phyloP scores from a whole-genome alignment of 2,888 invertebrate genomes.

The Limenitis camilla region DNA sequence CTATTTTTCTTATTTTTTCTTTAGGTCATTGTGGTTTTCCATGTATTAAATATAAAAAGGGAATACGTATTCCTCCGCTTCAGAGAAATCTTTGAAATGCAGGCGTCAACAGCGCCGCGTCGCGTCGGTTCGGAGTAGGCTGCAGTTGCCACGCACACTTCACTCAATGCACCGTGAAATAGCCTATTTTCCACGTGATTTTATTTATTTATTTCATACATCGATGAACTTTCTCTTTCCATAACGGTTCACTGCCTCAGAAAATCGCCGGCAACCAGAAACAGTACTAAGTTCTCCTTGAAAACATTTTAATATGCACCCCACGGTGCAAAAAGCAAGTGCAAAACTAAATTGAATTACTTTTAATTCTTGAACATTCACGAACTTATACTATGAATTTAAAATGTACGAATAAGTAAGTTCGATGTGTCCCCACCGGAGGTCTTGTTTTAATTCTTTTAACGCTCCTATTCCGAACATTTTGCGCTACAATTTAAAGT shows the following conservation, averaged over 20 bases:
- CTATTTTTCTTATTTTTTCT: no score
- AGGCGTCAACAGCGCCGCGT: constrained; percentile 42
- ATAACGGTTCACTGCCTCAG: constrained; percentile 41
- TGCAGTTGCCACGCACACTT: constrained; percentile 56
- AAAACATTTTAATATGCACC: constrained; percentile 25
- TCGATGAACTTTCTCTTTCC: constrained; percentile 58
- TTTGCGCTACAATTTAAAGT: constrained; percentile 39
- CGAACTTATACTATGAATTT: constrained; percentile 44
- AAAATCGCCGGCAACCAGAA: constrained; percentile 32
- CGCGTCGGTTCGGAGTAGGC: constrained; percentile 41
- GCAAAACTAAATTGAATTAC: constrained; percentile 35
- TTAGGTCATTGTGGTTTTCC: no score
- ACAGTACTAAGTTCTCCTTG: neutral
- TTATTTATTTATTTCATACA: constrained; percentile 73
- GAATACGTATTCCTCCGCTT: constrained; percentile 49
- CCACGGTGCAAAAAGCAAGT: constrained; percentile 20
- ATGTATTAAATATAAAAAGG: neutral
- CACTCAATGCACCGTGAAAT: constrained; percentile 72
- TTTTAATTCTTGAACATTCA: constrained; percentile 41
- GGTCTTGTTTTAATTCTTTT: constrained; percentile 38
- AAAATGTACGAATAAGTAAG: constrained; percentile 42
- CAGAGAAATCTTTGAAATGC: constrained; percentile 55
- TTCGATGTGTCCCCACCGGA: constrained; percentile 44
- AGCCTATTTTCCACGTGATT: constrained; percentile 73
- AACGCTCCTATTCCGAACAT: constrained; percentile 38